Evolutionary conservation across 1,140 invertebrate genomes (phyloP).

Genomic region (Elysia chlorotica): DNA sequence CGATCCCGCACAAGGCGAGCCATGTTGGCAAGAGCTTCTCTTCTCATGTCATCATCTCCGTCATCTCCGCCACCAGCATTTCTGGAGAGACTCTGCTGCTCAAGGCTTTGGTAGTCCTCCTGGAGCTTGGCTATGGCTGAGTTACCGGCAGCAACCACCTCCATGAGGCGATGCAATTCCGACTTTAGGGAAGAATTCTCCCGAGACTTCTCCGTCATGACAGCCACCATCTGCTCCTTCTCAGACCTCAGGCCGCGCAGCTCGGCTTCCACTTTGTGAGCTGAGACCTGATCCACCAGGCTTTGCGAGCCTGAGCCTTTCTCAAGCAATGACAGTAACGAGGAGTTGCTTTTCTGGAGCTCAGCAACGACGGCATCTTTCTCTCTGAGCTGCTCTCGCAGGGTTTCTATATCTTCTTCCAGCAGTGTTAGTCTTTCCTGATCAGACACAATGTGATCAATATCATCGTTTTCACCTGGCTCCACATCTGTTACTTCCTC

Average conservation of each 20-base stretch:
- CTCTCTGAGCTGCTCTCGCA: conserved; percentile 36
- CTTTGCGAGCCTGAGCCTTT: conserved; percentile 38
- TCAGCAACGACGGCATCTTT: conserved; percentile 53
- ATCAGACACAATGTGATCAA: conserved; percentile 5
- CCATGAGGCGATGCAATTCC: conserved; percentile 62
- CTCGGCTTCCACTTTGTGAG: conserved; percentile 55
- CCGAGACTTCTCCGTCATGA: conserved; percentile 62
- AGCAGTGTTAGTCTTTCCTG: conserved; percentile 16
- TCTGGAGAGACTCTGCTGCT: conserved; percentile 32
- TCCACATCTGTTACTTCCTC: too few species aligned
- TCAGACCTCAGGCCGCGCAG: conserved; percentile 51
- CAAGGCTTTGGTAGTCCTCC: conserved; percentile 53
- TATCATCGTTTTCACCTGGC: conserved; percentile 10
- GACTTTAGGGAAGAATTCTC: conserved; percentile 60
- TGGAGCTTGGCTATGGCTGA: conserved; percentile 59
- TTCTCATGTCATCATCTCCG: conserved; percentile 56
- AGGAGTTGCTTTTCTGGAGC: conserved; percentile 49
- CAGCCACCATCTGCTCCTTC: conserved; percentile 61
- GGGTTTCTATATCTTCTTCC: conserved; percentile 33
- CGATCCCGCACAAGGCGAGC: conserved; percentile 62
- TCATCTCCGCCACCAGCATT: conserved; percentile 25
- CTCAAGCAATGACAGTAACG: conserved; percentile 54
- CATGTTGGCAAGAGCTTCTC: conserved; percentile 61
- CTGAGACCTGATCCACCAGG: conserved; percentile 27
- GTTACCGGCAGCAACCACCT: conserved; percentile 58